Conservation (phyloP, 2,888 invertebrate genomes). For the Euplexia lucipara region DNA sequence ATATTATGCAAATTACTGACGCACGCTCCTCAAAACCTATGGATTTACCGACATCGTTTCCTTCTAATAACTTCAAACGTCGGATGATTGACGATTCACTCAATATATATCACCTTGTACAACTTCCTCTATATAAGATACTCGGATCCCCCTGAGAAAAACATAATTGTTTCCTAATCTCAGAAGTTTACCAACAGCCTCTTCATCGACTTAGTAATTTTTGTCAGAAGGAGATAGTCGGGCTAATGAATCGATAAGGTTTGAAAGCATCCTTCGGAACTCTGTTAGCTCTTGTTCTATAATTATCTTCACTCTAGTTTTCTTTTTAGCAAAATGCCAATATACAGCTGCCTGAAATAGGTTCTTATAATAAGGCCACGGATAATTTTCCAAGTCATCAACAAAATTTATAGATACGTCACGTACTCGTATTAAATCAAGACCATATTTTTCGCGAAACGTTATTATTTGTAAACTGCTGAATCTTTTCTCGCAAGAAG, state of each 20-base stretch:
- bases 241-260: not conserved
- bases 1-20: slow-evolving; percentile 53
- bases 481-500: not conserved
- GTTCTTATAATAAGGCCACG: slow-evolving; percentile 9
- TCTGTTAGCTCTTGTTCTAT: not conserved
- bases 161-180: not conserved
- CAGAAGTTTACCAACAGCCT: not conserved
- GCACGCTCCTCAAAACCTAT: slow-evolving; percentile 31
- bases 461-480: slow-evolving; percentile 31
- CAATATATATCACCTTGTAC: not conserved
- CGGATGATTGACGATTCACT: not conserved
- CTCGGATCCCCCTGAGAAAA: too few relatives aligned
- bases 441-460: slow-evolving; percentile 4
- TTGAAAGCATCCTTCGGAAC: not conserved
- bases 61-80: slow-evolving; percentile 23
- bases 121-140: not conserved
- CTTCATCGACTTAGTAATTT: not conserved
- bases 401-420: slow-evolving; percentile 35
- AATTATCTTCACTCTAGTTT: not conserved
- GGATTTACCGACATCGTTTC: slow-evolving; percentile 17
- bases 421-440: slow-evolving; percentile 38
- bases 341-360: not conserved
- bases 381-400: slow-evolving; percentile 9
- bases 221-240: not conserved
- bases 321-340: not conserved